Evolutionary conservation across 2,888 invertebrate genomes (phyloP), one percentile per base, ranked within the genome.

Genomic region (Drosophila paramelanica): DNA sequence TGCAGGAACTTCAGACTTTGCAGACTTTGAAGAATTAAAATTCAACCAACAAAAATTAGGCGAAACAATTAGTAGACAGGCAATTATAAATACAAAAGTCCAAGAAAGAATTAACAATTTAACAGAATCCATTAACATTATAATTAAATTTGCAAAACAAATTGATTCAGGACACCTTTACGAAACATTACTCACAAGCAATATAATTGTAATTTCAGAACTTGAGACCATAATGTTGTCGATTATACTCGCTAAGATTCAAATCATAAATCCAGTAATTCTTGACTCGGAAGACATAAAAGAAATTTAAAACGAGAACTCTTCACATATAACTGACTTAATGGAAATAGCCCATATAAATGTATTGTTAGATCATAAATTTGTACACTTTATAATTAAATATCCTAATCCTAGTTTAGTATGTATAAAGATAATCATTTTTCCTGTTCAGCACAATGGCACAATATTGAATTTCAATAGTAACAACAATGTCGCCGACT

Each of bases 321-420:
- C 39, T 20, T 39, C 13, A 13, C 1, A 39, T 39, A 39, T n/a
- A 39, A n/a, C 27, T 33, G 41, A 27, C 20, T 17, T 27, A 45
- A 45, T 36, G 36, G 42, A 43, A 33, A 13, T 23, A 23, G 27
- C 17, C 42, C 17, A 36, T 43, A 3, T 53, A 8, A 43, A 43
- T 11, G 43, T 43, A 7, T 33, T 36, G 1, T 23, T 43, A 53
- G 23, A 53, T 36, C 20, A 53, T 43, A 43, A 43, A 8, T 17
- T 17, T 17, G 17, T 17, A 17, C n/a, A n/a, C n/a, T n/a, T n/a
- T n/a, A n/a, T n/a, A n/a, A n/a, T n/a, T n/a, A n/a, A n/a, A n/a
- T n/a, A n/a, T n/a, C n/a, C n/a, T n/a, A n/a, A n/a, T n/a, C n/a
- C n/a, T n/a, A n/a, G n/a, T n/a, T n/a, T n/a, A n/a, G n/a, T n/a